These are phyloP conservation scores for Anguilla megastoma DNA, from an alignment of 2,797 vertebrate species.

Conservation along the genomic window DNA sequence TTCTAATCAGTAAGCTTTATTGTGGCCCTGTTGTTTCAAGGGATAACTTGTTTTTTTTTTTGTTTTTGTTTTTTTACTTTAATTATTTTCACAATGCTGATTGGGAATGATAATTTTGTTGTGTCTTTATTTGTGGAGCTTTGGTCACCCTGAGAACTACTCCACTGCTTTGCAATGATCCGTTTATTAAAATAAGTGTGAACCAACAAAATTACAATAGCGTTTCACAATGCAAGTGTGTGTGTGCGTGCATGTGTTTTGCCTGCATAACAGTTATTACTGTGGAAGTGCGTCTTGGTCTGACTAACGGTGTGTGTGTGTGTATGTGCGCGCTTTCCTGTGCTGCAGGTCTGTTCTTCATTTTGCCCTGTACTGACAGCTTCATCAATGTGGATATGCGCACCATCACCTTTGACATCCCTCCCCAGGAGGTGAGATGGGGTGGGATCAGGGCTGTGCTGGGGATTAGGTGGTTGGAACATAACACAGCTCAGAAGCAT, in stretches of 20 bases:
- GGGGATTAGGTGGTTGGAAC: neutral
- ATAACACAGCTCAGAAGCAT: neutral
- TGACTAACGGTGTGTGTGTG: neutral
- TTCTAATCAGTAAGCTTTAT: neutral
- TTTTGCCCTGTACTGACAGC: constrained; percentile 78
- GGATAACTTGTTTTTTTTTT: neutral
- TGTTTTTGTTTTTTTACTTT: too few species aligned
- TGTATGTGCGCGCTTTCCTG: neutral
- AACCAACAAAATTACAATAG: neutral
- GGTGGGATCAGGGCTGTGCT: neutral
- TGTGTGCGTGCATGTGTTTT: neutral
- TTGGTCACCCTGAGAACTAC: too few species aligned
- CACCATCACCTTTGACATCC: constrained; percentile 79
- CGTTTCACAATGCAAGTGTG: neutral
- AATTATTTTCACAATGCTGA: too few species aligned
- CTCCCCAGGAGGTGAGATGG: constrained; percentile 76
- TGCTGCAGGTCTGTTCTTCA: constrained; percentile 72
- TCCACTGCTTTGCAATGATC: too few species aligned
- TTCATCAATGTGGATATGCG: constrained; percentile 82
- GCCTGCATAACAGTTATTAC: neutral
- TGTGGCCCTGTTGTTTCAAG: neutral
- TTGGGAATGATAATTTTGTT: too few species aligned
- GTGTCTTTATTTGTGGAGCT: too few species aligned
- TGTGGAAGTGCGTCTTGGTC: neutral
- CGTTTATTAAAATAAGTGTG: neutral